These are phyloP conservation scores for Dione juno DNA, from an alignment of 2,888 invertebrate species.

Conservation along the genomic window DNA sequence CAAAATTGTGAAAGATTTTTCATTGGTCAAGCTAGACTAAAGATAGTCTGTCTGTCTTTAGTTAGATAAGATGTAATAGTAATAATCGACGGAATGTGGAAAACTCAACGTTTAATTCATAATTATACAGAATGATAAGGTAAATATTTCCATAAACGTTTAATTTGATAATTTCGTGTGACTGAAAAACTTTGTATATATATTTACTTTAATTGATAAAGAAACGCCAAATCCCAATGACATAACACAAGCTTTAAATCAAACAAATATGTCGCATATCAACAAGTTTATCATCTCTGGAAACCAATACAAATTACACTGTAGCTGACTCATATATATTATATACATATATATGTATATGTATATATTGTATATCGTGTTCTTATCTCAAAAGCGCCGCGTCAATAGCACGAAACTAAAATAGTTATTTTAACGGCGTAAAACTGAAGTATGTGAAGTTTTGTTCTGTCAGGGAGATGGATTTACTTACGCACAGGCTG, in stretches of 20 bases:
- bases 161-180: too few relatives aligned
- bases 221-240: not conserved
- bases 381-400: not conserved
- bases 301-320: constrained; percentile 4
- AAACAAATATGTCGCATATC: constrained; percentile 26
- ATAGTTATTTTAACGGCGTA: constrained; percentile 1
- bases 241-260: constrained; percentile 1
- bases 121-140: too few relatives aligned
- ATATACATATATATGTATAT: too few relatives aligned
- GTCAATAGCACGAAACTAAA: not conserved
- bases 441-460: not conserved
- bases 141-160: too few relatives aligned
- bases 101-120: too few relatives aligned
- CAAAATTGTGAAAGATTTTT: too few relatives aligned
- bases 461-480: constrained; percentile 9
- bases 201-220: too few relatives aligned
- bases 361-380: not conserved
- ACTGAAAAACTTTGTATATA: too few relatives aligned
- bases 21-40: too few relatives aligned
- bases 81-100: too few relatives aligned
- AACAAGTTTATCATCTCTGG: constrained; percentile 25
- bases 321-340: not conserved
- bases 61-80: too few relatives aligned
- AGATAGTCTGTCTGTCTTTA: too few relatives aligned
- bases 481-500: not conserved